Evolutionary conservation across 1,140 invertebrate species (phyloP), one percentile per base, ranked within the genome.

Genomic region (Oncopeltus fasciatus): DNA sequence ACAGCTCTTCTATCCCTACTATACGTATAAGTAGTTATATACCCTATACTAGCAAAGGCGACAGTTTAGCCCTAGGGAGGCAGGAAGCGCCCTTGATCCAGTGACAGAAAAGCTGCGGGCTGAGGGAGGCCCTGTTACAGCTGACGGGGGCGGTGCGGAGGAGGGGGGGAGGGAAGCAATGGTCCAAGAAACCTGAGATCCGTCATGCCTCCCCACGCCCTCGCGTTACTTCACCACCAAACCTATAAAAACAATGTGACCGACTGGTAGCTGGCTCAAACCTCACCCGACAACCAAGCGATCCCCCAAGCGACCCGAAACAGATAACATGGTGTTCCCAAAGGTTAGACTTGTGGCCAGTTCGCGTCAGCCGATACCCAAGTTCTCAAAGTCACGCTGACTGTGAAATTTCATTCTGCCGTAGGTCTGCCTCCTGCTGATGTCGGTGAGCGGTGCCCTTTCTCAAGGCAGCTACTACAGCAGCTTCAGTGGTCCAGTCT

Each of bases 401-500:
- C 31, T 38, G 31, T 38, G 5, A 38, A 38, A 8, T 38, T 38
- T 38, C 31, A 14, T 24, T 53, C 14, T 53, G 20, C 49, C 26
- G 5, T 24, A 53, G 49, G 49, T 53, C 14, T 38, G 31, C 31
- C 31, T 38, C 20, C 26, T 53, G 49, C 20, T 53, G 49, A 24
- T 53, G 49, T 53, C 20, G 18, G 24, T 8, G 21, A 24, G 49
- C 24, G 14, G 49, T 24, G 21, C 14, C 21, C 20, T 4, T 12
- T 18, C 18, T 24, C 49, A 53, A 38, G 56, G 56, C 27, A 33
- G 31, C 44, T 63, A 67, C 20, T 69, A 67, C 61, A 67, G 63
- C 59, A 66, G 61, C 16, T 68, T 68, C 46, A 63, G 47, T 20
- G 68, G 68, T 21, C 68, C 68, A 18, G 68, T 69, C 1, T 68